Evolutionary conservation across 2,797 vertebrate species (phyloP), one percentile per base, ranked within the genome.

Genomic region (Urophycis tenuis): DNA sequence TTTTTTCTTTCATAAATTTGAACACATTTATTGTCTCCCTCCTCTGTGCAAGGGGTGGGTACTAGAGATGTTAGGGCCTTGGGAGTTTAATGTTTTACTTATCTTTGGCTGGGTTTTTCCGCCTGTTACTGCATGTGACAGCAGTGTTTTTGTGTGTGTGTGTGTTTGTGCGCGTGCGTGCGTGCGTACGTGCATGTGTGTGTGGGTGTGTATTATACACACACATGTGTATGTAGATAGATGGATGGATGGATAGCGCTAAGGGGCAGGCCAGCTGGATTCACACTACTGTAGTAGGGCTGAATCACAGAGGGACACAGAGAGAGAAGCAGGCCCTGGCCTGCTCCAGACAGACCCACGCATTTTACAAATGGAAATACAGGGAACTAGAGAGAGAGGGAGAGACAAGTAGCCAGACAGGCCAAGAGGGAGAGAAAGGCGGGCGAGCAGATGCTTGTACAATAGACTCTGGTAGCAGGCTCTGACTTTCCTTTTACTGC

Each of bases 251-350:
- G n/a, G n/a, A n/a, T n/a, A n/a, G n/a, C n/a, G n/a, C n/a, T 74
- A 77, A 77, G 32, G 79, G 77, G 78, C 60, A 22, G 80, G 81
- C 79, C 86, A 87, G 86, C 87, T 89, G 87, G 72, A 60, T 11
- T 31, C 29, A 19, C 78, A 78, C 22, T 72, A 79, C 83, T 74
- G 81, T 83, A 75, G 81, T 72, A 77, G 83, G 81, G 74, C 79
- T 77, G 78, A 78, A 67, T 32, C 72, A 74, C 32, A 53, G 73
- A 53, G 34, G n/a, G 41, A 32, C 15, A 22, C 6, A 45, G 29
- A 39, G 12, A 49, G 73, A 31, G 10, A 17, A 19, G 39, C 14
- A 33, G 35, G 39, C 17, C 29, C 3, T 30, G 45, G 60, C 60
- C 60, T 9, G n/a, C 75, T 39, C 30, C 45, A 22, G n/a, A 53